A percentile compares a stretch with the other conserved stretches of the same genome.
Conservation (phyloP, 2,113 vertebrate species). For the Corythornis cristatus region DNA sequence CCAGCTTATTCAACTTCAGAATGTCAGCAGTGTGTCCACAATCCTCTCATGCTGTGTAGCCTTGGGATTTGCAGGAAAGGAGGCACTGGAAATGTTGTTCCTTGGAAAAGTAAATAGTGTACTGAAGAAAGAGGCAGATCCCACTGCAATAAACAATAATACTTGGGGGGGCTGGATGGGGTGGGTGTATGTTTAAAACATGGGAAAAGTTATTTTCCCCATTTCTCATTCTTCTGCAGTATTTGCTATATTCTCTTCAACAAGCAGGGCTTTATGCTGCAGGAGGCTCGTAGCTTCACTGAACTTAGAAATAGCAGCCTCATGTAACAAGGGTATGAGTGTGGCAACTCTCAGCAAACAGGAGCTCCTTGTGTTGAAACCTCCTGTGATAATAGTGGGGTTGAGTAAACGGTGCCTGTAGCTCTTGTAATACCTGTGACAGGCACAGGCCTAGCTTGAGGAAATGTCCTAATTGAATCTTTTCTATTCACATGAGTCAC, state of each 20-base stretch:
- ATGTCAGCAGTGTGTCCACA: neutral
- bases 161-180: neutral
- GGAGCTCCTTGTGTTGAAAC: slow-evolving; percentile 65
- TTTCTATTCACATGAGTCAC: slow-evolving; percentile 44
- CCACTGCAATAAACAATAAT: neutral
- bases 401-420: slow-evolving; percentile 46
- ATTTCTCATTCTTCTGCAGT: neutral
- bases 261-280: slow-evolving; percentile 43
- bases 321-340: slow-evolving; percentile 43
- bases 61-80: slow-evolving; percentile 1
- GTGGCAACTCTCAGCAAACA: slow-evolving; percentile 40
- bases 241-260: neutral
- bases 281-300: neutral
- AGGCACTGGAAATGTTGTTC: neutral
- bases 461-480: slow-evolving; percentile 30
- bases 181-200: neutral
- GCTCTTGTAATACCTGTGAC: slow-evolving; percentile 47
- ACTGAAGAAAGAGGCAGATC: slow-evolving; percentile 1
- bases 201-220: neutral
- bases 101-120: neutral
- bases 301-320: slow-evolving; percentile 1
- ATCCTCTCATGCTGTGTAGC: neutral
- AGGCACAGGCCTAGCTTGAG: neutral
- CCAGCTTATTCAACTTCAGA: neutral
- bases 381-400: slow-evolving; percentile 35